Base-by-base conservation (phyloP, 2,888 invertebrate species). In the Drosophila macrothrix region DNA sequence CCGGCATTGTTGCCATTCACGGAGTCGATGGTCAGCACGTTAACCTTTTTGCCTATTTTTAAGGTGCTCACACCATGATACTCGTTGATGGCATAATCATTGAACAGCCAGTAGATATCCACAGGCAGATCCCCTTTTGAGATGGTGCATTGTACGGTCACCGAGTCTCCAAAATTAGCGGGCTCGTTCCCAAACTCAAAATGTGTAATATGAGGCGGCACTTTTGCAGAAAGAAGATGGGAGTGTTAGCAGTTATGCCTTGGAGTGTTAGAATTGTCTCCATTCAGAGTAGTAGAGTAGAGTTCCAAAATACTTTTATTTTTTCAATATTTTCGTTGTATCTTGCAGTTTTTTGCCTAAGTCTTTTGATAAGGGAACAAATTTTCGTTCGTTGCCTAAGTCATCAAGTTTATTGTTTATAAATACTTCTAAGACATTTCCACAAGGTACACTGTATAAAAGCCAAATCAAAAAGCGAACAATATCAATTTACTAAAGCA, bases 111-210 rank as follows among this genome's bases (percentile, higher is more conserved):
- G 37, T 93, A 93, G 64, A 96, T 95, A 76, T 94, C 94, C 65
- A 96, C 94, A 1, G 96, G 96, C 72, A 94, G 93, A 92, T 96
- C 96, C 28, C 96, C 96, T 90, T 95, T 95, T n/a, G 94, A 94
- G 39, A 96, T 95, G 63, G 95, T 94, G 91, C 96, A 96, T 65
- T 94, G 94, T 39, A 95, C 94, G 46, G 95, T 95, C 12, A 95
- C 94, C 64, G 94, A 94, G 81, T 96, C 95, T 16, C 96, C 96
- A 69, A 95, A 95, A 90, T 96, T 95, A 28, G 95, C 94, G 1
- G 95, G 94, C 63, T 95, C 95, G 58, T 94, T 94, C 9, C 93
- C 93, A 80, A 95, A 95, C 78, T 93, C 93, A 78, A 94, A 94
- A n/a, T 94, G 94, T 70, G 93, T 93, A 62, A 94, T 93, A 79